Conservation (phyloP, 37 sponge, comb jelly and placozoan species). For the Theonella swinhoei region DNA sequence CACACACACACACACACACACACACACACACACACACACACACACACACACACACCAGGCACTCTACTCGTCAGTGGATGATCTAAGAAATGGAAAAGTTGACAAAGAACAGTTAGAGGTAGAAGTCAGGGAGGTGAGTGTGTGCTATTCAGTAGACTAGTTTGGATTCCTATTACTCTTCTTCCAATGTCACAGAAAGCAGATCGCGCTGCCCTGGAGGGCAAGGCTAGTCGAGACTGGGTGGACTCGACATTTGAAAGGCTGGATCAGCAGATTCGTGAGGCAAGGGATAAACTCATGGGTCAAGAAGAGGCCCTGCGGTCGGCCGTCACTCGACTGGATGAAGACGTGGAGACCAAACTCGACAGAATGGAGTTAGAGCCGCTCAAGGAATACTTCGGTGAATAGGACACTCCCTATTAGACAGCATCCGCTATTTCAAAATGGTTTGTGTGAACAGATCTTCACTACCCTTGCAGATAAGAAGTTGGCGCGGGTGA, state of each 20-base stretch:
- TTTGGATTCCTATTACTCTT: not conserved
- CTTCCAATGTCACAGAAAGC: slow-evolving; percentile 77
- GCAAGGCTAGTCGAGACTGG: slow-evolving; percentile 95
- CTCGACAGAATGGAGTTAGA: slow-evolving; percentile 89
- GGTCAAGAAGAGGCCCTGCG: slow-evolving; percentile 90
- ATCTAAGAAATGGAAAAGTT: slow-evolving; percentile 83
- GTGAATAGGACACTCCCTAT: slow-evolving; percentile 22
- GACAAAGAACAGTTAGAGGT: slow-evolving; percentile 81
- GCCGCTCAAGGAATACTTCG: slow-evolving; percentile 90
- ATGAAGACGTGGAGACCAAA: slow-evolving; percentile 89
- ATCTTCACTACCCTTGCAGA: slow-evolving; percentile 13
- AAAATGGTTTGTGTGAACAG: not conserved
- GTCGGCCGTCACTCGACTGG: slow-evolving; percentile 77
- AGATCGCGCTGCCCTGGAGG: slow-evolving; percentile 88
- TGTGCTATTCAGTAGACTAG: not conserved
- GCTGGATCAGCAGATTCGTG: slow-evolving; percentile 87
- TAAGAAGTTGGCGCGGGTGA: slow-evolving; percentile 52
- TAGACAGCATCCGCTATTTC: not conserved
- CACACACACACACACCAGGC: slow-evolving; percentile 34
- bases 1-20: no score
- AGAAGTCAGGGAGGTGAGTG: slow-evolving; percentile 75
- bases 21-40: no score
- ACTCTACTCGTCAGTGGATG: slow-evolving; percentile 78
- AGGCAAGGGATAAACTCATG: slow-evolving; percentile 67
- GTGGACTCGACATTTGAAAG: slow-evolving; percentile 93